Percentiles rank a stretch among this genome's conserved stretches.
These are phyloP conservation scores for Valencia hispanica DNA, from an alignment of 2,797 vertebrate genomes.

Conservation along the genomic window DNA sequence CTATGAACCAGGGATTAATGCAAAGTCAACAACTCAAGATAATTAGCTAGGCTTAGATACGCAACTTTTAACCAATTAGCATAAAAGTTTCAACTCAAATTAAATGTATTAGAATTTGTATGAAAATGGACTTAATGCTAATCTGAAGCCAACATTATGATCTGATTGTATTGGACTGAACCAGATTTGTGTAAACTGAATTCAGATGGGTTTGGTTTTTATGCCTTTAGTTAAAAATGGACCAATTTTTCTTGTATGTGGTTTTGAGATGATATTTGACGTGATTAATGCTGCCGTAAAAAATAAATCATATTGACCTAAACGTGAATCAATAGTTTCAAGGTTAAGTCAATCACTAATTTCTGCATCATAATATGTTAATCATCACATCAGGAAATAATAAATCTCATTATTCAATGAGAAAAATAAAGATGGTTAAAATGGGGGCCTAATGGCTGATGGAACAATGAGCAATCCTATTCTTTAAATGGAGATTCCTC, in stretches of 20 bases:
- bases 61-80: too few species aligned
- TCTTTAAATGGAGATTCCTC: conserved; percentile 45
- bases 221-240: neutral
- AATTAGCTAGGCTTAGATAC: too few species aligned
- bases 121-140: neutral
- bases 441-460: conserved; percentile 15
- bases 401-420: conserved; percentile 38
- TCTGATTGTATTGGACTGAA: neutral
- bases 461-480: conserved; percentile 17
- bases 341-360: conserved; percentile 31
- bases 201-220: neutral
- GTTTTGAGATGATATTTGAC: neutral
- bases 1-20: too few species aligned
- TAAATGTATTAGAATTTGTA: too few species aligned
- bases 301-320: neutral
- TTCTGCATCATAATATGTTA: conserved; percentile 27
- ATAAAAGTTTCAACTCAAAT: too few species aligned
- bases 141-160: neutral
- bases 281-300: neutral
- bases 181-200: neutral
- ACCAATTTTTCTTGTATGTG: neutral
- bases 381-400: conserved; percentile 7
- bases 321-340: conserved; percentile 7
- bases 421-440: conserved; percentile 14
- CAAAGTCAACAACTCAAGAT: too few species aligned